Evolutionary conservation across 2,113 vertebrate genomes (phyloP), one percentile per base, ranked within the genome.

Genomic region (Progne subis): DNA sequence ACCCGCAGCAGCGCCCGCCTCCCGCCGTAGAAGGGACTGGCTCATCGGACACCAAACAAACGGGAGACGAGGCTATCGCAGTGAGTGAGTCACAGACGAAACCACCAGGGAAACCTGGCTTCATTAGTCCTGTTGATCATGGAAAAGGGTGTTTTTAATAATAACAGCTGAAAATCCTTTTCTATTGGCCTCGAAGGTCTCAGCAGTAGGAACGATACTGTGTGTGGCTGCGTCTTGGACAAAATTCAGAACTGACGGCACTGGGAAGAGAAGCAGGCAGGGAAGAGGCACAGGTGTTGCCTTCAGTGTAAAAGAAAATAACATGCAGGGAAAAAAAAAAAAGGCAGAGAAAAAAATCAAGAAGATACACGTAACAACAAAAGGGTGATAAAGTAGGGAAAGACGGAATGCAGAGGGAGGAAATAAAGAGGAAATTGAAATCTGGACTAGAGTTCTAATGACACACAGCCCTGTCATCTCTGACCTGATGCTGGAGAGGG

Each of bases 401-500:
- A 80, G n/a, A 65, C 3, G 4, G 47, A 74, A 61, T 10, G 31
- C 1, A 4, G 59, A 69, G 5, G 9, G 44, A 82, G 77, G 50
- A 95, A 95, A 84, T 60, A 87, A 81, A 71, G 37, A 94, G 83
- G 80, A 95, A 95, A 94, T 34, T 87, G 80, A 88, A 96, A 86
- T 61, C 49, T 50, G 23, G 29, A 76, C 65, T n/a, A 20, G 19
- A 56, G 9, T 12, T 68, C 39, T 75, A 41, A 67, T 75, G 80
- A 64, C 61, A 64, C 25, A 44, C 37, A 89, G 31, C 28, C 17
- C 47, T 15, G 25, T 91, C 69, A 76, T 61, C 65, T 46, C 15
- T 8, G 12, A 69, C 37, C 44, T 60, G n/a, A 84, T 29, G 25
- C 69, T 7, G n/a, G 52, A 88, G 55, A 78, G 18, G 49, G 28